Conservation (phyloP, 1,140 invertebrate species). For the Scaptomyza hsui region DNA sequence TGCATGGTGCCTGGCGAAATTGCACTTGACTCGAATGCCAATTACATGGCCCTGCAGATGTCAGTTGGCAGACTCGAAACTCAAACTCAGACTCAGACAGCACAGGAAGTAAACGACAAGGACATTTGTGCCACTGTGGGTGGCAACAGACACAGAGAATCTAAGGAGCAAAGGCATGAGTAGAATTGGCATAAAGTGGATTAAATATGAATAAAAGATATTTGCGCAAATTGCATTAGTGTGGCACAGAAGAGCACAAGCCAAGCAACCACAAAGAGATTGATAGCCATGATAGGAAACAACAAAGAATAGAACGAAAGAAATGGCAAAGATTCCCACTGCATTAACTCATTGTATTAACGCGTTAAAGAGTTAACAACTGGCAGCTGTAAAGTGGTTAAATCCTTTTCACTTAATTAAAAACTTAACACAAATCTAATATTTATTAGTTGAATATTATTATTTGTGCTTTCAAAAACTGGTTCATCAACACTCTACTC, state of each 20-base stretch:
- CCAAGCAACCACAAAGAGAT: conserved; percentile 5
- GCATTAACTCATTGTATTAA: conserved; percentile 62
- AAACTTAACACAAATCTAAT: no score
- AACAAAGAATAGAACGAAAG: not conserved
- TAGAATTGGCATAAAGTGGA: conserved; percentile 74
- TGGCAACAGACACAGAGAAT: not conserved
- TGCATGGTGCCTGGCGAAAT: conserved; percentile 69
- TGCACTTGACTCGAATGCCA: conserved; percentile 82
- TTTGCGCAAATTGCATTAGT: conserved; percentile 76
- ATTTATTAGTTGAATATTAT: no score
- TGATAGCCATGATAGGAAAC: conserved; percentile 13
- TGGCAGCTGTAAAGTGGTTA: not conserved
- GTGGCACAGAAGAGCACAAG: conserved; percentile 14
- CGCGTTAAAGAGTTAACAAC: conserved; percentile 19
- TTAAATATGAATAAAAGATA: conserved; percentile 82
- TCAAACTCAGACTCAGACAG: conserved; percentile 15
- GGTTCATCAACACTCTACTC: not conserved
- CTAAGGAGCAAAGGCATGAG: conserved; percentile 17
- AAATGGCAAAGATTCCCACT: conserved; percentile 7
- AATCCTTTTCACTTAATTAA: no score
- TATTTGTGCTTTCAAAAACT: no score
- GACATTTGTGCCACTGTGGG: conserved; percentile 36
- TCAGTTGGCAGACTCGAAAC: conserved; percentile 45
- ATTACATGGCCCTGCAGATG: conserved; percentile 73
- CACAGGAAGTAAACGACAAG: conserved; percentile 34